phyloP scores from a whole-genome alignment of 53 echinoderm and acorn worm species.

The Holothuria scabra region DNA sequence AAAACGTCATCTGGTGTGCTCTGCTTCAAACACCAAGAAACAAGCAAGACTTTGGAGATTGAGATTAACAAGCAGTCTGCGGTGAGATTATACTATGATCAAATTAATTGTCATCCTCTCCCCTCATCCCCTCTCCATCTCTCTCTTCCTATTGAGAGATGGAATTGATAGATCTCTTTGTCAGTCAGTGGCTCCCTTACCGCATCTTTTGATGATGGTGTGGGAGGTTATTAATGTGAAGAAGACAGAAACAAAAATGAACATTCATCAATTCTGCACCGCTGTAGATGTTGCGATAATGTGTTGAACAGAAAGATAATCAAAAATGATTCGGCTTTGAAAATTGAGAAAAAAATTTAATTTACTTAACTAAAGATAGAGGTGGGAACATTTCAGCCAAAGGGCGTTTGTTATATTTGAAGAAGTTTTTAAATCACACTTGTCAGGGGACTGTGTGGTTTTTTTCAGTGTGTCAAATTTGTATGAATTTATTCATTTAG shows the following conservation, averaged over 20 bases:
- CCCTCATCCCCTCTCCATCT: no score
- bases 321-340: no score
- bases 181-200: not conserved
- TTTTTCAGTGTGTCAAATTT: no score
- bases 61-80: constrained; percentile 77
- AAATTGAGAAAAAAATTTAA: no score
- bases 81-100: constrained; percentile 47
- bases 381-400: no score
- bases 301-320: no score
- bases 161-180: not conserved
- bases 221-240: not conserved
- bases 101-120: no score
- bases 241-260: not conserved
- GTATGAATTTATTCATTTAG: no score
- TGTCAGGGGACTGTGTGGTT: no score
- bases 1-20: constrained; percentile 69
- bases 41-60: constrained; percentile 69
- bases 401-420: no score
- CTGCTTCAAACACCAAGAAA: constrained; percentile 93
- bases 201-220: not conserved
- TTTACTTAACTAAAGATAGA: no score
- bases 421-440: no score
- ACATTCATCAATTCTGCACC: not conserved
- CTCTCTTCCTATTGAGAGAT: not conserved
- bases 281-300: not conserved